phyloP scores from a whole-genome alignment of 2,797 vertebrate species.

The Eidolon dupreanum region DNA sequence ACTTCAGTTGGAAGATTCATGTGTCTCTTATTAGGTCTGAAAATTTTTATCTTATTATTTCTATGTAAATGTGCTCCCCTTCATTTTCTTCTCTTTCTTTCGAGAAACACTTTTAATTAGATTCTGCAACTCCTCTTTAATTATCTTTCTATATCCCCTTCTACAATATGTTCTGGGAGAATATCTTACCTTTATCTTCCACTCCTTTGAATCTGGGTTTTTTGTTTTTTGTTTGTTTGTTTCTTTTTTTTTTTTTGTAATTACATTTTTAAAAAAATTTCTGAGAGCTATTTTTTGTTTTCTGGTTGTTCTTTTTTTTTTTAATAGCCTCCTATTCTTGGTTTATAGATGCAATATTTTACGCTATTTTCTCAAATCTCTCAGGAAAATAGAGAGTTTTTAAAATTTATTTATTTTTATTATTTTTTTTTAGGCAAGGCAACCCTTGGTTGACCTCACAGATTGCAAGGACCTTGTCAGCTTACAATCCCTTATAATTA shows the following conservation, averaged over 20 bases:
- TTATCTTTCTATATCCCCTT: not conserved
- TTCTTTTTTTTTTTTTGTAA: not conserved
- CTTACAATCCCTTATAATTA: too few species aligned
- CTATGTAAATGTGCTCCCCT: not conserved
- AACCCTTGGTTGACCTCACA: too few species aligned
- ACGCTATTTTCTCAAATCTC: not conserved
- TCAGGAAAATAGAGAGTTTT: not conserved
- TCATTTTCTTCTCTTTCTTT: not conserved
- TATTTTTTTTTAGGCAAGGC: too few species aligned
- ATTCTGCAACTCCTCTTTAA: not conserved
- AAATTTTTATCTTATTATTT: not conserved
- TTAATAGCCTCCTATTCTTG: not conserved
- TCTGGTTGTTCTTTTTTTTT: not conserved
- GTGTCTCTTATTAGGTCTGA: not conserved
- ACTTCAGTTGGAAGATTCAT: not conserved
- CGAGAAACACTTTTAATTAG: not conserved
- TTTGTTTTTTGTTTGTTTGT: not conserved
- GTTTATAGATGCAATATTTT: not conserved
- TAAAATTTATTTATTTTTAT: too few species aligned
- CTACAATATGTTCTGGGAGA: not conserved
- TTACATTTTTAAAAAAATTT: constrained; percentile 6
- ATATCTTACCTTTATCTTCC: not conserved
- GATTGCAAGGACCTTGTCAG: too few species aligned
- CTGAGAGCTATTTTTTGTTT: not conserved
- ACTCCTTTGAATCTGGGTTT: not conserved